Conservation (phyloP, 2,888 invertebrate species). For the Chloroclystis v-ata region DNA sequence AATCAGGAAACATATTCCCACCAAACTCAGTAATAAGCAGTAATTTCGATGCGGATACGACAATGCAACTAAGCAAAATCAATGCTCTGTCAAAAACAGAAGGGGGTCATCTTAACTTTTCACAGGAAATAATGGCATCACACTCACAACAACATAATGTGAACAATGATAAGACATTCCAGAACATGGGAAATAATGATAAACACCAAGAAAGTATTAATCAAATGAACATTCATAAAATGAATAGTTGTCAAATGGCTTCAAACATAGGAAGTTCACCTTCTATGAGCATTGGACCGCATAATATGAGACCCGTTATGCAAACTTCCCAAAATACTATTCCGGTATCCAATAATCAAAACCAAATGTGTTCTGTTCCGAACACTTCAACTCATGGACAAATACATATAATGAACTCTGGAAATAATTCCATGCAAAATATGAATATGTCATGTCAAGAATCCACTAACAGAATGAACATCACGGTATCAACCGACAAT, state of each 20-base stretch:
- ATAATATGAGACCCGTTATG: conserved; percentile 60
- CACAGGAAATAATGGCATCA: conserved; percentile 71
- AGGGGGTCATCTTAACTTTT: conserved; percentile 69
- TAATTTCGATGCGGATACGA: conserved; percentile 70
- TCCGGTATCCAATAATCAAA: conserved; percentile 55
- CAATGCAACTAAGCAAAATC: conserved; percentile 68
- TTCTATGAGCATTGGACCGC: conserved; percentile 67
- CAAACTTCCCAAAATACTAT: conserved; percentile 63
- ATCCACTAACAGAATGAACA: conserved; percentile 55
- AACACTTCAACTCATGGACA: conserved; percentile 58
- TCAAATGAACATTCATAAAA: conserved; percentile 65
- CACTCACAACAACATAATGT: conserved; percentile 63
- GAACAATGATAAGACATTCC: conserved; percentile 67
- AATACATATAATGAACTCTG: conserved; percentile 63
- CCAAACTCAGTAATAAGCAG: conserved; percentile 61
- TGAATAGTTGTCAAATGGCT: conserved; percentile 68
- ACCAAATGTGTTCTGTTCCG: conserved; percentile 64
- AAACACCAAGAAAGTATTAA: conserved; percentile 59
- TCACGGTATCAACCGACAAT: conserved; percentile 52
- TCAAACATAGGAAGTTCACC: conserved; percentile 56
- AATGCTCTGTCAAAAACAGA: conserved; percentile 70
- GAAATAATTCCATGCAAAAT: conserved; percentile 63
- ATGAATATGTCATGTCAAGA: conserved; percentile 69
- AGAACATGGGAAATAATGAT: conserved; percentile 63
- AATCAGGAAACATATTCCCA: conserved; percentile 68